These are phyloP conservation scores for Heliothis virescens DNA, from an alignment of 1,140 invertebrate species.

Conservation along the genomic window DNA sequence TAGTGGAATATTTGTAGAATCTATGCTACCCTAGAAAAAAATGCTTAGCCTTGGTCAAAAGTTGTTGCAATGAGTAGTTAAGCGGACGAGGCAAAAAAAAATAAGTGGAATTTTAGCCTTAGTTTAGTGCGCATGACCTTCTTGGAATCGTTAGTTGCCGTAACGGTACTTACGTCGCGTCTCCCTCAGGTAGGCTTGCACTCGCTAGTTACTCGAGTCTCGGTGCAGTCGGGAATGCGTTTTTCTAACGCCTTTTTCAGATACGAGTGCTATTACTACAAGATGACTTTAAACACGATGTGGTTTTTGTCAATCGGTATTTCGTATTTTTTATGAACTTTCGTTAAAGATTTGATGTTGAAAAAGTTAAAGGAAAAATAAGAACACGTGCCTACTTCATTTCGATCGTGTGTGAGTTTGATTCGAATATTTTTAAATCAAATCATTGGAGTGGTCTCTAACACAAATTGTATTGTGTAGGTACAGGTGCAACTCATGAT, in stretches of 20 bases:
- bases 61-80: slow-evolving; percentile 57
- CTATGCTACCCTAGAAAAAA: slow-evolving; percentile 57
- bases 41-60: slow-evolving; percentile 61
- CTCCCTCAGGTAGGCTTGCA: slow-evolving; percentile 72
- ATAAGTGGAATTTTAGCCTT: slow-evolving; percentile 77
- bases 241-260: slow-evolving; percentile 41
- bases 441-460: slow-evolving; percentile 18
- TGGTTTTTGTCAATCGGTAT: slow-evolving; percentile 34
- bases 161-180: slow-evolving; percentile 75
- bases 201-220: slow-evolving; percentile 29
- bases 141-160: slow-evolving; percentile 77
- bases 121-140: slow-evolving; percentile 82
- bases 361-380: neutral
- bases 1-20: slow-evolving; percentile 5
- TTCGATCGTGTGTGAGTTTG: slow-evolving; percentile 1
- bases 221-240: slow-evolving; percentile 32
- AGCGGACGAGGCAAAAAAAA: slow-evolving; percentile 70
- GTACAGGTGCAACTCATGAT: slow-evolving; percentile 17
- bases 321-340: slow-evolving; percentile 11
- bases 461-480: slow-evolving; percentile 24
- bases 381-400: neutral
- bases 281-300: slow-evolving; percentile 4
- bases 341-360: neutral
- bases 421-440: slow-evolving; percentile 18
- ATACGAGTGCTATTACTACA: neutral